These are phyloP conservation scores for Lepidurus apus DNA, from an alignment of 1,140 invertebrate species.

Conservation along the genomic window DNA sequence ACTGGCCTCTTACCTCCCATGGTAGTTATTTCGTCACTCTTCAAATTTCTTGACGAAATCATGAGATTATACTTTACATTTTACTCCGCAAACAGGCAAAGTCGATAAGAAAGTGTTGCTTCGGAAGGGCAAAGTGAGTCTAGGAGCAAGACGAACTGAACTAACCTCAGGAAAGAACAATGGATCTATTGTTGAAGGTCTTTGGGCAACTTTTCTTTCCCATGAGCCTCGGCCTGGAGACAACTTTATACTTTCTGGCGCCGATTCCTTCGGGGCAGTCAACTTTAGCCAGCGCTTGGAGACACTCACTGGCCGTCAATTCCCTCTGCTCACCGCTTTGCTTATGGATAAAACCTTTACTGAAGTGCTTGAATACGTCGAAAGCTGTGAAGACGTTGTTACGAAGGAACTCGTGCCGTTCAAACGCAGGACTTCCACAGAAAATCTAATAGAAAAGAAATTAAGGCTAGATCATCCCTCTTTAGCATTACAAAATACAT, in stretches of 20 bases:
- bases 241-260: constrained; percentile 46
- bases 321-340: constrained; percentile 41
- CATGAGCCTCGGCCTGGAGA: constrained; percentile 30
- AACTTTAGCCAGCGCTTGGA: constrained; percentile 43
- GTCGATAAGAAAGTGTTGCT: background rate
- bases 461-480: background rate
- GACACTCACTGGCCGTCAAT: constrained; percentile 34
- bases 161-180: background rate
- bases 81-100: constrained; percentile 35
- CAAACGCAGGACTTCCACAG: background rate
- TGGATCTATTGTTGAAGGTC: constrained; percentile 37
- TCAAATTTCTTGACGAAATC: background rate
- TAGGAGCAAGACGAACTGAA: background rate
- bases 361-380: constrained; percentile 35
- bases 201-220: constrained; percentile 43
- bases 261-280: constrained; percentile 47
- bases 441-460: background rate
- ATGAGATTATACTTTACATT: too few relatives aligned
- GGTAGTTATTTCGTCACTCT: background rate
- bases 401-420: background rate
- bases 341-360: constrained; percentile 42
- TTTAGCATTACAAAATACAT: background rate
- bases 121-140: background rate
- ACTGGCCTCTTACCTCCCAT: background rate
- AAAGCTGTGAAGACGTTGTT: background rate